Conservation (phyloP, 2,797 vertebrate species). For the Eulemur rubriventer region DNA sequence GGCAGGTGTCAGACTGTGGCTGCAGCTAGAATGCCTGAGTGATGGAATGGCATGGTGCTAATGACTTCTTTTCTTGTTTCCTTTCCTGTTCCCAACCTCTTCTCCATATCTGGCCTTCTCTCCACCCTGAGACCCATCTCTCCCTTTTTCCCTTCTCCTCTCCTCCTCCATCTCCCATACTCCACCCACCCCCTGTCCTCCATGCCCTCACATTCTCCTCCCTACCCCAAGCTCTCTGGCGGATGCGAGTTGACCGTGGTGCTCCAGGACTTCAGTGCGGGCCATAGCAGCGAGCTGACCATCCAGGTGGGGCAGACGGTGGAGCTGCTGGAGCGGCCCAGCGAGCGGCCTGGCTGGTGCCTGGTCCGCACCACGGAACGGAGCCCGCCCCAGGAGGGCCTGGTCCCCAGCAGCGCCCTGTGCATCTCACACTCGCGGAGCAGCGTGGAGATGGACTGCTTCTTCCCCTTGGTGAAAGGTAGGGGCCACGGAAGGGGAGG, state of each 20-base stretch:
- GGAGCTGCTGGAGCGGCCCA: constrained; percentile 95
- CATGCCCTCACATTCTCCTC: not conserved
- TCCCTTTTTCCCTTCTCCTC: not conserved
- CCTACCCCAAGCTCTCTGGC: constrained; percentile 90
- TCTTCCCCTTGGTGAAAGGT: constrained; percentile 93
- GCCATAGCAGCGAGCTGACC: constrained; percentile 92
- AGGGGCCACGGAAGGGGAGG: constrained; percentile 48
- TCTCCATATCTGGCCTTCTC: not conserved
- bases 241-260: constrained; percentile 97
- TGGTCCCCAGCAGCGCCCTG: constrained; percentile 95
- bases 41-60: not conserved
- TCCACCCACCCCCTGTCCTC: too few species aligned
- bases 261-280: constrained; percentile 92
- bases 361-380: constrained; percentile 94
- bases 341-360: constrained; percentile 96
- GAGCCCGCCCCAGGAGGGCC: constrained; percentile 93
- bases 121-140: not conserved
- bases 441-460: constrained; percentile 96
- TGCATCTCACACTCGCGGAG: constrained; percentile 97
- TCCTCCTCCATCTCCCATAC: not conserved
- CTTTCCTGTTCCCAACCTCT: not conserved
- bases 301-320: constrained; percentile 97
- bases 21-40: not conserved
- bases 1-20: not conserved
- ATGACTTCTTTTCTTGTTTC: constrained; percentile 40